Evolutionary conservation across 2,797 vertebrate genomes (phyloP).

Genomic region (Varecia variegata): DNA sequence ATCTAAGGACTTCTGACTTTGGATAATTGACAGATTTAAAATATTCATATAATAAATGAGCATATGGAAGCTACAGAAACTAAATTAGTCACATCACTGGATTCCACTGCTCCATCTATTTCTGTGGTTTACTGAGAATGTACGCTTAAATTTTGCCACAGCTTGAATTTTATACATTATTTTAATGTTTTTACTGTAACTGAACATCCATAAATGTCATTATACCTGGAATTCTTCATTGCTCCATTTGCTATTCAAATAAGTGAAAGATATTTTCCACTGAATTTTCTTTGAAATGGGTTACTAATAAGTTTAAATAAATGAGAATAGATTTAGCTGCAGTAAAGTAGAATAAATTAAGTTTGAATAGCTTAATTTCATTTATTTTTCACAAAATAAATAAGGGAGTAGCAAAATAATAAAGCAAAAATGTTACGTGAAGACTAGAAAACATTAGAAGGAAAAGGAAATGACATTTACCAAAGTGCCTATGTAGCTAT

Average conservation of each 20-base stretch:
- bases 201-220: background rate
- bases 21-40: constrained; percentile 77
- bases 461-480: background rate
- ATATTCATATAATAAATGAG: constrained; percentile 55
- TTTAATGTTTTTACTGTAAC: background rate
- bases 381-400: background rate
- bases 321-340: background rate
- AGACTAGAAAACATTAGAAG: background rate
- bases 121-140: constrained; percentile 50
- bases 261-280: background rate
- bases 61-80: constrained; percentile 58
- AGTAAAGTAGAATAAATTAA: background rate
- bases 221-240: background rate
- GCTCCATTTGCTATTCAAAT: background rate
- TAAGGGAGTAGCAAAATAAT: background rate
- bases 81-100: constrained; percentile 69
- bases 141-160: constrained; percentile 66
- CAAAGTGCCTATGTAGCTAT: background rate
- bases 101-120: constrained; percentile 61
- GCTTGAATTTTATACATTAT: background rate
- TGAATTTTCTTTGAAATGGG: background rate
- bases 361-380: background rate
- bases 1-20: constrained; percentile 73
- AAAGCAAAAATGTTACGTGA: background rate
- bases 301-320: constrained; percentile 10